phyloP scores from a whole-genome alignment of 2,888 invertebrate genomes.

The Polymixis flavicincta region DNA sequence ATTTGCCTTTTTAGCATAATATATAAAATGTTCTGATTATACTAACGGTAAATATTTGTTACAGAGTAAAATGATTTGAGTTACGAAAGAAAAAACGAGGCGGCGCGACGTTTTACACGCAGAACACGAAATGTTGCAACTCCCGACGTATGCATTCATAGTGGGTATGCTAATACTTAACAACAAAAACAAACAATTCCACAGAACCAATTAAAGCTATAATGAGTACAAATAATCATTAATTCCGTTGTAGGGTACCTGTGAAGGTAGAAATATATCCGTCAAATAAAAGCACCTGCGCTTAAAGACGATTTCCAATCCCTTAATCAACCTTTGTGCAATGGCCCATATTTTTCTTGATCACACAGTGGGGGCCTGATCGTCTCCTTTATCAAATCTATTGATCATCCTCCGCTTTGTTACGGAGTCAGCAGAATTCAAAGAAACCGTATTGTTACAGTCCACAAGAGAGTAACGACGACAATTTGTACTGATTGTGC shows the following conservation, averaged over 20 bases:
- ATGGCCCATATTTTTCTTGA: constrained; percentile 44
- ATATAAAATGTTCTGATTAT: neutral
- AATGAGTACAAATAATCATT: constrained; percentile 5
- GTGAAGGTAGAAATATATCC: neutral
- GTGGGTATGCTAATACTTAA: no score
- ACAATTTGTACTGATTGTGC: constrained; percentile 44
- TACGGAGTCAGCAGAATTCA: constrained; percentile 32
- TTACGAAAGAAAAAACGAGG: neutral
- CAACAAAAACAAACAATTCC: neutral
- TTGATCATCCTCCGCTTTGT: constrained; percentile 50
- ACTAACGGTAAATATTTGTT: neutral
- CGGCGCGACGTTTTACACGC: neutral
- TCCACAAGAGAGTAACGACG: constrained; percentile 21
- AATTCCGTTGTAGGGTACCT: neutral
- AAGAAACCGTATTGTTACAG: constrained; percentile 37
- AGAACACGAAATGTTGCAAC: neutral
- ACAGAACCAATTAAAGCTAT: neutral
- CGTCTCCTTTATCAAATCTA: constrained; percentile 41
- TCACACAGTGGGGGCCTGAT: constrained; percentile 35
- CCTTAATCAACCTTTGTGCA: constrained; percentile 43
- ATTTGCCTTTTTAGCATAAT: neutral
- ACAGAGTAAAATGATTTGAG: neutral
- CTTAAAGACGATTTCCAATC: constrained; percentile 18
- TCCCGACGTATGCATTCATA: neutral
- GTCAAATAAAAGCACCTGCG: constrained; percentile 4